Conservation (phyloP, 2,113 vertebrate species). For the Archocentrus centrarchus region DNA sequence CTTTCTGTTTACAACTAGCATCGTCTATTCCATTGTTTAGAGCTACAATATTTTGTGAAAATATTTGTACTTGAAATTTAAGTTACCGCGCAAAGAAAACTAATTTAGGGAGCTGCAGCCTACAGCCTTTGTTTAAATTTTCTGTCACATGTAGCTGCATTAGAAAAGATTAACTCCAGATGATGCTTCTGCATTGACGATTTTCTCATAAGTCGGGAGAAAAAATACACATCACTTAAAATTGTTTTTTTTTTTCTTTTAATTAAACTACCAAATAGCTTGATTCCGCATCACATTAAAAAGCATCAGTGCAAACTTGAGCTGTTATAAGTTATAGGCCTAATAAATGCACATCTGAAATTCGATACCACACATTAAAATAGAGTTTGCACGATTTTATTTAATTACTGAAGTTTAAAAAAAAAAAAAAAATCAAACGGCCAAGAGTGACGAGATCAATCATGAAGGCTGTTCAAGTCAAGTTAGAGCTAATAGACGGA, state of each 20-base stretch:
- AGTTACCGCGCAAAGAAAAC: neutral
- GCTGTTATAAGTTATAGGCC: neutral
- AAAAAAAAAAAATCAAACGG: constrained; percentile 54
- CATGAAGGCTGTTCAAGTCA: constrained; percentile 62
- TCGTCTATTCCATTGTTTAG: constrained; percentile 36
- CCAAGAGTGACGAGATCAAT: constrained; percentile 73
- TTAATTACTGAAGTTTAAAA: constrained; percentile 58
- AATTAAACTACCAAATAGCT: constrained; percentile 13
- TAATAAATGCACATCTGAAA: constrained; percentile 26
- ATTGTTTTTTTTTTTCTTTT: neutral
- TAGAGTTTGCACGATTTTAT: constrained; percentile 37
- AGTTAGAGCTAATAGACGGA: constrained; percentile 74
- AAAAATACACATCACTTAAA: neutral
- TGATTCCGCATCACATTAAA: neutral
- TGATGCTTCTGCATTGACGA: neutral
- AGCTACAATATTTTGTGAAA: neutral
- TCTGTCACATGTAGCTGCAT: constrained; percentile 51
- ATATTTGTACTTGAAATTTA: constrained; percentile 14
- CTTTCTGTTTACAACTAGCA: constrained; percentile 60
- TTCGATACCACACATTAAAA: constrained; percentile 49
- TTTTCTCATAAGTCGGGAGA: neutral
- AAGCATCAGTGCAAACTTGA: constrained; percentile 26
- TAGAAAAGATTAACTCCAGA: constrained; percentile 11
- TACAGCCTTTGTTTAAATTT: constrained; percentile 27
- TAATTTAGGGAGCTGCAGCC: neutral